Percentiles rank a stretch among this genome's conserved stretches.
Conservation (phyloP, 2,888 invertebrate species). For the Andrena chrysosceles region DNA sequence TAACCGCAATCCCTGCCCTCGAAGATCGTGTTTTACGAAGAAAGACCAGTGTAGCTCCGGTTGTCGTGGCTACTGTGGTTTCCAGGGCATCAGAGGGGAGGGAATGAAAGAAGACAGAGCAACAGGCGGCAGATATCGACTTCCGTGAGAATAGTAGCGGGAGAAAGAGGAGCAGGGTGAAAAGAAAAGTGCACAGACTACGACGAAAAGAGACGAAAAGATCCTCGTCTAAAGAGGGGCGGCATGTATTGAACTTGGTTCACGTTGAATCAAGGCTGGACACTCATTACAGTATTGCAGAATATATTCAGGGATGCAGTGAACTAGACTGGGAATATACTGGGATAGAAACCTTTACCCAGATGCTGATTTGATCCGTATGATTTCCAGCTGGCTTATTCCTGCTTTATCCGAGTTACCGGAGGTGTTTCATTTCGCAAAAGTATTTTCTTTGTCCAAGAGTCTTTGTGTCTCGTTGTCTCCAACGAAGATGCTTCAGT, state of each 20-base stretch:
- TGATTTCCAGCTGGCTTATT: neutral
- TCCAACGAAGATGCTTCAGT: neutral
- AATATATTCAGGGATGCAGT: neutral
- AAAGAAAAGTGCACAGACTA: neutral
- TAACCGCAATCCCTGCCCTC: constrained; percentile 50
- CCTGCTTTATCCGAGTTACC: neutral
- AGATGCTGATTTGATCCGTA: neutral
- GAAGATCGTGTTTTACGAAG: constrained; percentile 67
- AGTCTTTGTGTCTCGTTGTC: neutral
- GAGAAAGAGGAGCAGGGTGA: constrained; percentile 24
- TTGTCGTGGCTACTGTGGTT: constrained; percentile 56
- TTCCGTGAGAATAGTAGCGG: constrained; percentile 52
- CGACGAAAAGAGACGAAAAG: constrained; percentile 8
- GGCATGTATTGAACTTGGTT: constrained; percentile 38
- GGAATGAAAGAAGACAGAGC: constrained; percentile 57
- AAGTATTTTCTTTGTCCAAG: neutral
- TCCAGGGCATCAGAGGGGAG: constrained; percentile 34
- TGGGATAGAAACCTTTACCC: neutral
- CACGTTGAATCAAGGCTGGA: constrained; percentile 22
- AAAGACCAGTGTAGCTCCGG: constrained; percentile 51
- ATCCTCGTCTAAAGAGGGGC: neutral
- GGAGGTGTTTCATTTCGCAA: neutral
- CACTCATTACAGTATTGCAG: constrained; percentile 47
- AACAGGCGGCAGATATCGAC: constrained; percentile 73
- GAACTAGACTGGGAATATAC: neutral